Conservation (phyloP, 2,888 invertebrate species). For the Pachymerium ferrugineum region DNA sequence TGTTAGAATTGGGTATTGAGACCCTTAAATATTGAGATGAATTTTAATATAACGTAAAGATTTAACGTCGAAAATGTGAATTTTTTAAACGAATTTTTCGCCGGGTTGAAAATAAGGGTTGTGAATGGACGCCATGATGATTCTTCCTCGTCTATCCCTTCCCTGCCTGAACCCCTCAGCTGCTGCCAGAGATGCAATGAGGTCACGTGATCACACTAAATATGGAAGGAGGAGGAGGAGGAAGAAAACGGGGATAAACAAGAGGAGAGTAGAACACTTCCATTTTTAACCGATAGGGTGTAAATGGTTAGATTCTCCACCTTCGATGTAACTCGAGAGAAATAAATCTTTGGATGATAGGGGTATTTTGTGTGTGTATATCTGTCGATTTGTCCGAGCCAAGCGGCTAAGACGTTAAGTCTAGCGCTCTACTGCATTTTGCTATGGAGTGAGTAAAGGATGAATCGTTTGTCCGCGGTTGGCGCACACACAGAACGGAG, state of each 20-base stretch:
- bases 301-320: not conserved
- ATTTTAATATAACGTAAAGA: no score
- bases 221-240: slow-evolving; percentile 17
- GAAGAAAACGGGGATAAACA: slow-evolving; percentile 12
- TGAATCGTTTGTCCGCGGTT: slow-evolving; percentile 16
- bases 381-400: not conserved
- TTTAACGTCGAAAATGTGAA: not conserved
- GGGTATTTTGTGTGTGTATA: no score
- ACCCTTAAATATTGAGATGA: no score
- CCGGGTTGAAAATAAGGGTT: not conserved
- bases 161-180: not conserved
- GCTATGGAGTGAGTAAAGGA: slow-evolving; percentile 8
- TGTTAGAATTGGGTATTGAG: no score
- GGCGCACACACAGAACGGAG: not conserved
- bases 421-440: not conserved
- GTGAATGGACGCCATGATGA: slow-evolving; percentile 12
- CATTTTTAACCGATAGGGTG: not conserved
- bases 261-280: not conserved
- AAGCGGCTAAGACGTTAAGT: not conserved
- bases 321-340: no score
- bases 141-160: not conserved
- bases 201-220: slow-evolving; percentile 23
- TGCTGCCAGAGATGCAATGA: slow-evolving; percentile 23
- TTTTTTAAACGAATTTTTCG: not conserved
- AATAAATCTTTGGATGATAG: no score